Evolutionary conservation across 2,888 invertebrate species (phyloP), one percentile per base, ranked within the genome.

Genomic region (Lacanobia oleracea): DNA sequence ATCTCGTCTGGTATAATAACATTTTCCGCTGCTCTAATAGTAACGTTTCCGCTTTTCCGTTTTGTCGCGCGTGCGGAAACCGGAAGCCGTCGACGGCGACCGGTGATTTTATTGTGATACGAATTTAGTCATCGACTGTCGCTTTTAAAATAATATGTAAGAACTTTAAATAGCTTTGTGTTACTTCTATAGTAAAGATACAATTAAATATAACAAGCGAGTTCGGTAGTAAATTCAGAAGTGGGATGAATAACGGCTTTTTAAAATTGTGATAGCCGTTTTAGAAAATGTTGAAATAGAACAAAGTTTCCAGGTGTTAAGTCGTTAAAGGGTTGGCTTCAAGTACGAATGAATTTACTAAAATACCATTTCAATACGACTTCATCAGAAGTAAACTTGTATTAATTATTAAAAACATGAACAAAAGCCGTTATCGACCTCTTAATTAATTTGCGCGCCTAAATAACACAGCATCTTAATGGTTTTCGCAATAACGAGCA

Each of bases 401-500:
- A 16, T 43, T 56, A 14, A 37, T 59, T 50, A 16, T 12, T 59
- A 59, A 60, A 78, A 73, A 23, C 48, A 57, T 45, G 14, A 12
- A 45, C 33, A 12, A 51, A 77, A 37, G 21, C 27, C 56, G 33
- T 50, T 54, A 43, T 60, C 18, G 21, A 43, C 50, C 53, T 50
- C 50, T 60, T 64, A 51, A 64, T 63, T 60, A 63, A 82, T 79
- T 63, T 66, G n/a, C n/a, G 27, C 59, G 40, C 57, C 48, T 67
- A 53, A 62, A 72, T 51, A 62, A 60, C 51, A 65, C 51, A 57
- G 23, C 57, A 61, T 65, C 54, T 66, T 80, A 83, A 71, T 71
- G 76, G 48, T 48, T 80, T 83, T 43, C 27, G 60, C 64, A 71
- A 71, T 64, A 81, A 81, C 60, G 65, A 70, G 59, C 57, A 60